phyloP scores from a whole-genome alignment of 1,140 invertebrate genomes.

The Euura lappo region DNA sequence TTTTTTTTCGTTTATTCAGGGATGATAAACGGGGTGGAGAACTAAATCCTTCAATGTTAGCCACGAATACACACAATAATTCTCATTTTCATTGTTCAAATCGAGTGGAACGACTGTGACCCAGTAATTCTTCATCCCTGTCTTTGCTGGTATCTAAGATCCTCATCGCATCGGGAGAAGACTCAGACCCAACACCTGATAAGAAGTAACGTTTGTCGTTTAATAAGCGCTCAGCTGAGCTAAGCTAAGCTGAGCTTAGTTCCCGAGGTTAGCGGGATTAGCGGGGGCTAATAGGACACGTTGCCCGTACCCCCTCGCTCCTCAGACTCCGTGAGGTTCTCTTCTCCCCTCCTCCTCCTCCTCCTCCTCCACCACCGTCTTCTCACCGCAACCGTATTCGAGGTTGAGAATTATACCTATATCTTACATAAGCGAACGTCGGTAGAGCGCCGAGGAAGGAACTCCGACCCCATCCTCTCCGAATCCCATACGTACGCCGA shows the following conservation, averaged over 20 bases:
- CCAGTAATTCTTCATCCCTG: too few relatives aligned
- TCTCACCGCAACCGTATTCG: constrained; percentile 23
- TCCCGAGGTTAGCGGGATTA: constrained; percentile 14
- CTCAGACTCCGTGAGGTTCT: neutral
- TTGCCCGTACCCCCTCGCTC: neutral
- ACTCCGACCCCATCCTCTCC: neutral
- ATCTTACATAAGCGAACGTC: neutral
- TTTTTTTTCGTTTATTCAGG: too few relatives aligned
- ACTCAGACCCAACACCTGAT: neutral
- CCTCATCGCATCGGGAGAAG: too few relatives aligned
- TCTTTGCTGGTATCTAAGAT: too few relatives aligned
- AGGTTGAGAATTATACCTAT: neutral
- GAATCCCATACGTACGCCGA: neutral
- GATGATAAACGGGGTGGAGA: too few relatives aligned
- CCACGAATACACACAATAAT: too few relatives aligned
- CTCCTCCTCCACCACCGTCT: neutral
- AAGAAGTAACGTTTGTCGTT: constrained; percentile 4
- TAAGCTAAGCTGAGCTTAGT: constrained; percentile 8
- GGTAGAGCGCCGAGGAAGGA: constrained; percentile 6
- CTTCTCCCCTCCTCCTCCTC: neutral
- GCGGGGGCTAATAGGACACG: constrained; percentile 13
- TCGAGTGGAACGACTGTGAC: too few relatives aligned
- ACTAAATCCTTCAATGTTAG: too few relatives aligned
- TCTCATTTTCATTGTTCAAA: too few relatives aligned
- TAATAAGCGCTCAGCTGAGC: constrained; percentile 1